Evolutionary conservation across 2,113 vertebrate species (phyloP), one percentile per base, ranked within the genome.

Genomic region (Silurus asotus): DNA sequence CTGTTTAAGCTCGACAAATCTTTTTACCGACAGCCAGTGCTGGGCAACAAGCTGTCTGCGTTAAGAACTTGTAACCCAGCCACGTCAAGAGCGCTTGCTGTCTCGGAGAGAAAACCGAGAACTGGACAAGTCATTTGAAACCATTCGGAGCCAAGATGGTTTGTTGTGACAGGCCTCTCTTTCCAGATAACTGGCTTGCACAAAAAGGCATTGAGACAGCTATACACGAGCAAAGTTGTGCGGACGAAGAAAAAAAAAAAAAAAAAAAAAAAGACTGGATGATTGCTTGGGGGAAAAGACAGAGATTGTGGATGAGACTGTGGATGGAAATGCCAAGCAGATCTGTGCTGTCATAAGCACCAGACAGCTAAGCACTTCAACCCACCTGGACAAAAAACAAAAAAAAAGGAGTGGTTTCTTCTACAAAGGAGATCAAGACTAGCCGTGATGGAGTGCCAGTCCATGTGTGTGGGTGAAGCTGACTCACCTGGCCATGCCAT

Each of bases 1-100:
- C 84, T 89, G 83, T 90, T 90, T 89, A 91, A 84, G 75, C 81
- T 84, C 64, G 86, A 62, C 81, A 88, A 90, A 86, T 90, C 89
- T 48, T 19, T 59, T 90, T 75, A 49, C 83, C 78, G 6, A 77
- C 48, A 62, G 62, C 55, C 48, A 65, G n/a, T 5, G 76, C 28
- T 19, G 78, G 55, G 79, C 25, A 64, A 81, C 64, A 59, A 48
- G 75, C 75, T 69, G 25, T 65, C 48, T 45, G 48, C 45, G 86
- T 77, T 65, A 72, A 49, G 81, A n/a, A 11, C 45, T 76, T 23
- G 28, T 8, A 10, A 87, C 59, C 67, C 28, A n/a, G 69, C 8
- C 82, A 61, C 69, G 49, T 61, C 28, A 3, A 59, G 5, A 37
- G 2, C 2, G 8, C 17, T 23, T 61, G 17, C 56, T 20, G 28